Evolutionary conservation across 2,113 vertebrate genomes (phyloP).

Genomic region (Prunella fulvescens): DNA sequence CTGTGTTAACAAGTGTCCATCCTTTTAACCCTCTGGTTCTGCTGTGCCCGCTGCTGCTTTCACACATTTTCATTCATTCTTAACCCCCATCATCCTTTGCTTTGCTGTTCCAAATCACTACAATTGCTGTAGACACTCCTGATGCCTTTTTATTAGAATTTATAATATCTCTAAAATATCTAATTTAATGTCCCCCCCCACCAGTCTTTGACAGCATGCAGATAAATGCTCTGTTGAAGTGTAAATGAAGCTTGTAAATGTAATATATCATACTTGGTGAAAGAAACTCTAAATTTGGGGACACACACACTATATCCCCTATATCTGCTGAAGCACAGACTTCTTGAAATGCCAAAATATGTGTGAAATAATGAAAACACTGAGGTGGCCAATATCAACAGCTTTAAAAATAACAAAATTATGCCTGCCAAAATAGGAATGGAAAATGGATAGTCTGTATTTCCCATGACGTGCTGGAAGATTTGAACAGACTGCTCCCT

Average conservation of each 20-base stretch:
- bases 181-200: slow-evolving; percentile 74
- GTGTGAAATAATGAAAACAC: background rate
- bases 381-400: background rate
- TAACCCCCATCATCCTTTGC: background rate
- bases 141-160: slow-evolving; percentile 76
- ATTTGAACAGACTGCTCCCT: background rate
- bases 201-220: slow-evolving; percentile 52
- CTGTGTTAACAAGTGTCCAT: background rate
- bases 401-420: background rate
- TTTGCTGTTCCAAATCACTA: slow-evolving; percentile 61
- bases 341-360: background rate
- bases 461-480: background rate
- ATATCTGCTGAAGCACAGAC: background rate
- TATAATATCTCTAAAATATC: slow-evolving; percentile 78
- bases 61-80: background rate
- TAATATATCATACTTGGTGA: background rate
- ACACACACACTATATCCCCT: background rate
- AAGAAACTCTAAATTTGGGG: background rate
- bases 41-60: background rate
- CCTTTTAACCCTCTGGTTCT: background rate
- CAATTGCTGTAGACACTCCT: slow-evolving; percentile 76
- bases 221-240: slow-evolving; percentile 57
- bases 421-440: background rate
- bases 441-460: background rate
- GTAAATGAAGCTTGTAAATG: slow-evolving; percentile 50